Conservation (phyloP, 2,888 invertebrate species). For the Plebejus melissa region DNA sequence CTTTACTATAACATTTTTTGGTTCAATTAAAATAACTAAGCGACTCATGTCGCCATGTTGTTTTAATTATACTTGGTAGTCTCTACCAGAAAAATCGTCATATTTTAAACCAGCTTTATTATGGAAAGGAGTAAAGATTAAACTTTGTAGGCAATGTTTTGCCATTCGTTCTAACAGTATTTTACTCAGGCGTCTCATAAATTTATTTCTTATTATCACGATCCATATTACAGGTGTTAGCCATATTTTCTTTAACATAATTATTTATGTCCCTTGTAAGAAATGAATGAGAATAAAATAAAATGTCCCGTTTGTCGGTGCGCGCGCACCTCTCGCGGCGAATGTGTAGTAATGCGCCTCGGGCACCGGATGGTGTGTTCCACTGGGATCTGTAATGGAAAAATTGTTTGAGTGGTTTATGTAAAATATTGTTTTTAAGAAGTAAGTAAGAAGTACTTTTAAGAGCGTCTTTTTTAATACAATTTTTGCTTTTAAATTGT, state of each 20-base stretch:
- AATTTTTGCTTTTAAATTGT: no score
- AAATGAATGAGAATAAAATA: conserved; percentile 76
- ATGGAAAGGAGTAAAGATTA: no score
- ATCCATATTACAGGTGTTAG: neutral
- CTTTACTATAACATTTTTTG: neutral
- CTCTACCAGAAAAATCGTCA: neutral
- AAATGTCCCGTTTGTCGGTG: conserved; percentile 73
- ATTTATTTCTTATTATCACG: neutral
- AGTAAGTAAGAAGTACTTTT: no score
- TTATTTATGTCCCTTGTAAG: conserved; percentile 59
- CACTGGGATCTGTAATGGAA: conserved; percentile 30
- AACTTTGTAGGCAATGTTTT: no score
- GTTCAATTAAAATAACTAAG: neutral
- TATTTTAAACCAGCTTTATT: no score
- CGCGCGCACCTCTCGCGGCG: conserved; percentile 69
- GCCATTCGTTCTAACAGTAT: neutral
- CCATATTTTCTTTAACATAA: neutral
- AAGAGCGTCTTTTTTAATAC: no score
- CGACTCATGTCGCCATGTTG: neutral
- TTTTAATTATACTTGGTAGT: neutral
- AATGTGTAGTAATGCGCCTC: conserved; percentile 74
- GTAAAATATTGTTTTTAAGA: neutral
- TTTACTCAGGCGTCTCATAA: neutral
- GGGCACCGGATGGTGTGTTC: conserved; percentile 48
- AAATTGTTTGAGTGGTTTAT: neutral